A percentile compares a stretch with the other conserved stretches of the same genome.
These are phyloP conservation scores for Subacronicta megacephala DNA, from an alignment of 2,888 invertebrate species.

Conservation along the genomic window DNA sequence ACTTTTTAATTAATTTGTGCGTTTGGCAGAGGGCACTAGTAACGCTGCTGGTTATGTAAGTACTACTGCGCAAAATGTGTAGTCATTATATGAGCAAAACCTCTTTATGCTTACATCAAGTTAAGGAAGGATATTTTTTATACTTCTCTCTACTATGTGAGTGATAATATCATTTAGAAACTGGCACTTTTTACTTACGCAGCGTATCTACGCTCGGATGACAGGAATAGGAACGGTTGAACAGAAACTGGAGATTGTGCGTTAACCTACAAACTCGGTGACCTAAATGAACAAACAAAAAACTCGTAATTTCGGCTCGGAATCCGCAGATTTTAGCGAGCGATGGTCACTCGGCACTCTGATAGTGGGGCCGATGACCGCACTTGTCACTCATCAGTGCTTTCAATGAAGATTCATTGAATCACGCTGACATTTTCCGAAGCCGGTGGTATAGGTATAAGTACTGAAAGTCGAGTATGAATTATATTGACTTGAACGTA, in stretches of 20 bases:
- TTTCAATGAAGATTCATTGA: conserved; percentile 2
- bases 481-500: too few relatives aligned
- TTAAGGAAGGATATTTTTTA: conserved; percentile 34
- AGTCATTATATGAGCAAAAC: conserved; percentile 39
- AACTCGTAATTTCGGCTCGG: conserved; percentile 13
- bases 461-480: neutral
- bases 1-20: conserved; percentile 46
- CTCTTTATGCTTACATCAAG: conserved; percentile 23
- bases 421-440: neutral
- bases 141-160: conserved; percentile 17
- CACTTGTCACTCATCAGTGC: conserved; percentile 32
- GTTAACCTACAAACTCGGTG: conserved; percentile 33
- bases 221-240: conserved; percentile 16
- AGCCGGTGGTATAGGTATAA: neutral
- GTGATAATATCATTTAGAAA: conserved; percentile 19
- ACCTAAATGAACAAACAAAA: conserved; percentile 30
- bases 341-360: conserved; percentile 7
- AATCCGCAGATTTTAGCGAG: conserved; percentile 18
- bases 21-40: conserved; percentile 18
- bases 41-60: conserved; percentile 20
- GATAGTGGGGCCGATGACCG: conserved; percentile 4
- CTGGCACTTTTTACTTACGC: conserved; percentile 6
- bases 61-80: conserved; percentile 13
- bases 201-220: too few relatives aligned
- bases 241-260: conserved; percentile 25